A percentile compares a stretch with the other conserved stretches of the same genome.
phyloP scores from a whole-genome alignment of 2,888 invertebrate species.

The Serrognathus titanus region DNA sequence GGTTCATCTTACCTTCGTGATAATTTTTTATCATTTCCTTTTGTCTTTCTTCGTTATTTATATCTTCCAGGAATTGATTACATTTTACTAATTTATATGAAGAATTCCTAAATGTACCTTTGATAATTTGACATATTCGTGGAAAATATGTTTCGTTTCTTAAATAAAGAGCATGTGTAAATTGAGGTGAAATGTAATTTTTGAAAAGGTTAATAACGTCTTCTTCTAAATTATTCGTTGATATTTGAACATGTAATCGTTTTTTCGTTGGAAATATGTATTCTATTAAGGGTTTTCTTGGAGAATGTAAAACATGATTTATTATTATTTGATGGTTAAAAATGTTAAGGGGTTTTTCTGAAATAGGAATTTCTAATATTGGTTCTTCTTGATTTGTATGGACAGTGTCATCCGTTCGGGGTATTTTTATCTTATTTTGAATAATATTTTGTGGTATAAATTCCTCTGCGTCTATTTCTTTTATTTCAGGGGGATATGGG shows the following conservation, averaged over 20 bases:
- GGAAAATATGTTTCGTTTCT: not conserved
- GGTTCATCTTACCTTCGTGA: slow-evolving; percentile 1
- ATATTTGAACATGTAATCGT: not conserved
- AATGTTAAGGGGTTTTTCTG: not conserved
- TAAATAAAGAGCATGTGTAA: not conserved
- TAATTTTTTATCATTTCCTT: not conserved
- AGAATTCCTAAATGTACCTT: not conserved
- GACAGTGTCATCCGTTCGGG: not conserved
- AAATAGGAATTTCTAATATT: not conserved
- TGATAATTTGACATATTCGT: not conserved
- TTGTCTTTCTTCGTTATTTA: not conserved
- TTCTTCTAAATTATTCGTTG: not conserved
- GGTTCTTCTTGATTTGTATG: not conserved
- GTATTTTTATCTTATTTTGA: not conserved
- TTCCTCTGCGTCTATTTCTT: not conserved
- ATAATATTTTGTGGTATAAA: not conserved
- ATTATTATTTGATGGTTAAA: not conserved
- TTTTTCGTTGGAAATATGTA: no score
- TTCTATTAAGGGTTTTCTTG: no score
- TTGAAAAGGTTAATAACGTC: not conserved
- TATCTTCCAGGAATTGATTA: not conserved
- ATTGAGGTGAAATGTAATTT: not conserved
- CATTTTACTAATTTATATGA: not conserved
- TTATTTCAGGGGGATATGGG: not conserved
- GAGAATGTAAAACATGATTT: not conserved